Conservation (phyloP, 2,888 invertebrate species). For the Machimus atricapillus region DNA sequence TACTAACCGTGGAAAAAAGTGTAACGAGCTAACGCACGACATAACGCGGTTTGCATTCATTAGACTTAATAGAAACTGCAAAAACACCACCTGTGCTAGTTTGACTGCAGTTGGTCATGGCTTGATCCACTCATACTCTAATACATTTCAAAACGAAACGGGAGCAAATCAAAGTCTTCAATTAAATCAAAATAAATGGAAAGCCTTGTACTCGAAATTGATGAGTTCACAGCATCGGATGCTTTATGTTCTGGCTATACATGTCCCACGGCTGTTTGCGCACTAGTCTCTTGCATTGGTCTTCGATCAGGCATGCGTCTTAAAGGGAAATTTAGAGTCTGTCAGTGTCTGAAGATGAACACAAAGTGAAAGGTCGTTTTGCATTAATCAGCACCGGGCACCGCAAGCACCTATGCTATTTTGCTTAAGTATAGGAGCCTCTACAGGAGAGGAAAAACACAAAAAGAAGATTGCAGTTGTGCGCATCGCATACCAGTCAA, state of each 20-base stretch:
- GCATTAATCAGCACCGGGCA: slow-evolving; percentile 22
- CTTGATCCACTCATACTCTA: neutral
- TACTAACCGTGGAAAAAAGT: neutral
- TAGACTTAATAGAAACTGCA: neutral
- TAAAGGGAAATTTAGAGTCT: slow-evolving; percentile 32
- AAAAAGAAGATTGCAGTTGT: slow-evolving; percentile 5
- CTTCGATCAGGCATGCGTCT: neutral
- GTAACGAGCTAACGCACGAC: neutral
- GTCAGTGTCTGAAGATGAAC: slow-evolving; percentile 14
- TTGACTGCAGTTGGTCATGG: neutral
- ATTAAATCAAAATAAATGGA: slow-evolving; percentile 24
- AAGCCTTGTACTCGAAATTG: slow-evolving; percentile 23
- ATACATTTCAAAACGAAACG: slow-evolving; percentile 10
- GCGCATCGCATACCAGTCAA: slow-evolving; percentile 19
- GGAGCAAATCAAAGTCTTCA: neutral
- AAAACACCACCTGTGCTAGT: neutral
- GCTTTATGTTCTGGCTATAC: neutral
- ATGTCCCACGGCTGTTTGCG: neutral
- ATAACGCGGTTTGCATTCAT: neutral
- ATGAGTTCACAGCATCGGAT: neutral
- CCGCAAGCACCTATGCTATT: neutral
- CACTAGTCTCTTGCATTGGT: neutral
- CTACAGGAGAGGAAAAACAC: neutral
- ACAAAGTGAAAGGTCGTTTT: slow-evolving; percentile 35
- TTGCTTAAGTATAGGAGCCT: slow-evolving; percentile 2